Conservation (phyloP, 2,113 vertebrate genomes). For the Pontoporia blainvillei region DNA sequence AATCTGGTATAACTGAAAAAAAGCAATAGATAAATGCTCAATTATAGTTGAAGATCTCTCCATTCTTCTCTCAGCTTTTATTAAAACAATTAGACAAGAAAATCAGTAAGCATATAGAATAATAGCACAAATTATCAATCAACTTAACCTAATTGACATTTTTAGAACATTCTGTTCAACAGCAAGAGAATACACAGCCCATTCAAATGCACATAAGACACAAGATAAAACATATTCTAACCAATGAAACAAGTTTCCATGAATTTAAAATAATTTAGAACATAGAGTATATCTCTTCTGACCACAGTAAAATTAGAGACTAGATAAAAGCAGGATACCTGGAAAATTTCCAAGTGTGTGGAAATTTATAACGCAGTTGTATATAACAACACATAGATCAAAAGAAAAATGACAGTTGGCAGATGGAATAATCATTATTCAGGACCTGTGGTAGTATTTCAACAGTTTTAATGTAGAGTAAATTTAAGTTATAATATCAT, state of each 20-base stretch:
- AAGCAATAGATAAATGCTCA: neutral
- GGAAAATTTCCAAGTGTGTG: neutral
- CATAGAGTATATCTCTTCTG: neutral
- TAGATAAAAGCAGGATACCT: neutral
- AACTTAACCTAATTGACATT: neutral
- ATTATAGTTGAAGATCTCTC: neutral
- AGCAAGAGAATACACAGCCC: neutral
- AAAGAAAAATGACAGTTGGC: neutral
- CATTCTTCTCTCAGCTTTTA: neutral
- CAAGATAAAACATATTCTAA: neutral
- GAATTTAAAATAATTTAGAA: neutral
- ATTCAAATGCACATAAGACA: neutral
- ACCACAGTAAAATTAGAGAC: neutral
- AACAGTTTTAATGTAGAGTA: neutral
- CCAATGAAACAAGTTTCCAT: neutral
- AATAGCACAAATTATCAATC: neutral
- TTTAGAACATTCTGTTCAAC: neutral
- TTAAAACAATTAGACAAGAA: neutral
- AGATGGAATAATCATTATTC: neutral
- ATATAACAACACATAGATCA: neutral
- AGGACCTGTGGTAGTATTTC: neutral
- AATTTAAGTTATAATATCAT: neutral
- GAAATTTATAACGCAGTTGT: neutral
- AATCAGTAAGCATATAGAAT: neutral
- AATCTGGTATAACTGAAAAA: neutral